Percentiles rank a stretch among this genome's conserved stretches.
phyloP scores from a whole-genome alignment of 2,797 vertebrate genomes.

The Pyrrhura leucotis region DNA sequence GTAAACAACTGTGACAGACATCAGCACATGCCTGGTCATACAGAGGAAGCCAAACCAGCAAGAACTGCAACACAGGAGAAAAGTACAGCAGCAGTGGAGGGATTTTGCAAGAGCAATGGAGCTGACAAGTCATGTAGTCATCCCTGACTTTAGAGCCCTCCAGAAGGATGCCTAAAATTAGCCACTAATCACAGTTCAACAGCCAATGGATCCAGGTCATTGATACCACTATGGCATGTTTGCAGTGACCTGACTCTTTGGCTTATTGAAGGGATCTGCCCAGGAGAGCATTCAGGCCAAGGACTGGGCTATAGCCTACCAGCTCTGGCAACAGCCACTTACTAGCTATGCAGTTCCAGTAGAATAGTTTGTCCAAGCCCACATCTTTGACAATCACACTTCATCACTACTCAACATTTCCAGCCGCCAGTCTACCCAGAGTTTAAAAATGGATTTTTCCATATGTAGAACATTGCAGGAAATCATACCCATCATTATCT shows the following conservation, averaged over 20 bases:
- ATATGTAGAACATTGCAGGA: not conserved
- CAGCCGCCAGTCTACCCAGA: not conserved
- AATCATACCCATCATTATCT: not conserved
- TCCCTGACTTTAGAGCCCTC: not conserved
- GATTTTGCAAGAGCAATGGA: not conserved
- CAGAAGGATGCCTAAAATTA: not conserved
- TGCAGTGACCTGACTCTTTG: not conserved
- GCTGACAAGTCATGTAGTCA: not conserved
- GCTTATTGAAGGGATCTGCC: not conserved
- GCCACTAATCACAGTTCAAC: not conserved
- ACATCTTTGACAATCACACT: not conserved
- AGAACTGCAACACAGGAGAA: not conserved
- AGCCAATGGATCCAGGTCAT: not conserved
- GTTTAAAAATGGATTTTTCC: not conserved
- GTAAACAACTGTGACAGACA: not conserved
- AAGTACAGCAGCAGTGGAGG: not conserved
- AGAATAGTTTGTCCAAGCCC: not conserved
- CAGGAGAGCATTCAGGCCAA: not conserved
- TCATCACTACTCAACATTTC: not conserved
- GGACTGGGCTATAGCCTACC: not conserved
- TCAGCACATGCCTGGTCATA: not conserved
- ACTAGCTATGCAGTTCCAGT: not conserved
- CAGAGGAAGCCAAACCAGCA: not conserved
- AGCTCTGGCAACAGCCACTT: not conserved
- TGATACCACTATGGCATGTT: not conserved